Evolutionary conservation across 2,888 invertebrate genomes (phyloP).

Genomic region (Troides aeacus): DNA sequence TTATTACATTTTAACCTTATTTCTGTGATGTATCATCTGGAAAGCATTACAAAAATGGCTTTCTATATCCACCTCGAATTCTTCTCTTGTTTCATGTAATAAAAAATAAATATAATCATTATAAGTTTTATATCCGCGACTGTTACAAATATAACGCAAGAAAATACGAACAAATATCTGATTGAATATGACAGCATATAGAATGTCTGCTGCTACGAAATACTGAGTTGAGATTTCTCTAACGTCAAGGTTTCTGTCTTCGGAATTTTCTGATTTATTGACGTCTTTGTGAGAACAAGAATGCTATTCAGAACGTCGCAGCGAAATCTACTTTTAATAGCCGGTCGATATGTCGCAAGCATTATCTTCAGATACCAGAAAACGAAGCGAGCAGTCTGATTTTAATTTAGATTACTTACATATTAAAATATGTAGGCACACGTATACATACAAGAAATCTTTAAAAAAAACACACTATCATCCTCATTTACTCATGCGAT

Average conservation of each 20-base stretch:
- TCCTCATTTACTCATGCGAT: no score
- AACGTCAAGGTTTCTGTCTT: conserved; percentile 10
- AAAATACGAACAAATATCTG: not conserved
- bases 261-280: conserved; percentile 23
- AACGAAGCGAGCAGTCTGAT: not conserved
- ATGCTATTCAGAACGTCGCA: conserved; percentile 23
- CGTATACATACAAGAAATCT: not conserved
- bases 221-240: not conserved
- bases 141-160: not conserved
- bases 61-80: no score
- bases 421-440: no score
- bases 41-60: not conserved
- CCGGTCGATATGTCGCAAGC: conserved; percentile 20
- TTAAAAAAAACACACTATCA: not conserved
- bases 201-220: not conserved
- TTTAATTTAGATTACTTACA: not conserved
- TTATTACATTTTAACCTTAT: not conserved
- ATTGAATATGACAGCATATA: not conserved
- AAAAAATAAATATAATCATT: not conserved
- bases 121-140: not conserved
- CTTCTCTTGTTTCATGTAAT: no score
- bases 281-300: conserved; percentile 19
- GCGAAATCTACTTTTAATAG: conserved; percentile 21
- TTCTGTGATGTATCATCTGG: not conserved
- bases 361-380: conserved; percentile 16